Conservation (phyloP, 2,797 vertebrate species). For the Megalops cyprinoides region DNA sequence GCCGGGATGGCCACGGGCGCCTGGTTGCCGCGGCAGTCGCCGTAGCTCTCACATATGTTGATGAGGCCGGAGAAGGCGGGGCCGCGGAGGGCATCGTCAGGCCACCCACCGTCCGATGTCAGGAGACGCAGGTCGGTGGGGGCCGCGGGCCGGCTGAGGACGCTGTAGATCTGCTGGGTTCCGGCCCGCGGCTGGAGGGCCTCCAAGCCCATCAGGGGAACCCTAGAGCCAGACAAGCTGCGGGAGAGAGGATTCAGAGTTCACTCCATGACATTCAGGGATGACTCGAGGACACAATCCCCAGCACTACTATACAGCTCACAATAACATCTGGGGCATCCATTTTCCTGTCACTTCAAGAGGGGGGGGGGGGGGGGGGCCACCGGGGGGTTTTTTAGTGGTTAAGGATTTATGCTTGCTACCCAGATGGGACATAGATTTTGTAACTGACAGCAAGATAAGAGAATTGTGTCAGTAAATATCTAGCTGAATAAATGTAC, state of each 20-base stretch:
- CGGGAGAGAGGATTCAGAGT: not conserved
- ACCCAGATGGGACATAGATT: no score
- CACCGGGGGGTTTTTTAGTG: no score
- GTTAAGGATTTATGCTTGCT: no score
- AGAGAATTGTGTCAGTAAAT: no score
- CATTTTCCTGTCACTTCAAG: no score
- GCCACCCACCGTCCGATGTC: conserved; percentile 29
- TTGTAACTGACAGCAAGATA: no score
- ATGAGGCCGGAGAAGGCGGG: conserved; percentile 68
- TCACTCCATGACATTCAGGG: not conserved
- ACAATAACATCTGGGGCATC: no score
- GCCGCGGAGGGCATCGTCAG: conserved; percentile 42
- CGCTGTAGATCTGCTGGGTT: conserved; percentile 63
- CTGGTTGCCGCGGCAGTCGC: conserved; percentile 46
- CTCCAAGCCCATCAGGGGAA: conserved; percentile 70
- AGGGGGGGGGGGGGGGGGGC: no score
- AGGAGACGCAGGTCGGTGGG: conserved; percentile 67
- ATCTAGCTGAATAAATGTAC: no score
- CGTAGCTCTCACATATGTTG: conserved; percentile 72
- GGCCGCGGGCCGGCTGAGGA: conserved; percentile 56
- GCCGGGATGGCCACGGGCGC: conserved; percentile 65
- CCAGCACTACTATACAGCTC: no score
- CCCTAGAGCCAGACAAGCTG: conserved; percentile 71
- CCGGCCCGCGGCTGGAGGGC: conserved; percentile 57
- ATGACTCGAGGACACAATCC: not conserved